A percentile compares a stretch with the other conserved stretches of the same genome.
Conservation (phyloP, 2,888 invertebrate species). For the Trissoscelio sp. region DNA sequence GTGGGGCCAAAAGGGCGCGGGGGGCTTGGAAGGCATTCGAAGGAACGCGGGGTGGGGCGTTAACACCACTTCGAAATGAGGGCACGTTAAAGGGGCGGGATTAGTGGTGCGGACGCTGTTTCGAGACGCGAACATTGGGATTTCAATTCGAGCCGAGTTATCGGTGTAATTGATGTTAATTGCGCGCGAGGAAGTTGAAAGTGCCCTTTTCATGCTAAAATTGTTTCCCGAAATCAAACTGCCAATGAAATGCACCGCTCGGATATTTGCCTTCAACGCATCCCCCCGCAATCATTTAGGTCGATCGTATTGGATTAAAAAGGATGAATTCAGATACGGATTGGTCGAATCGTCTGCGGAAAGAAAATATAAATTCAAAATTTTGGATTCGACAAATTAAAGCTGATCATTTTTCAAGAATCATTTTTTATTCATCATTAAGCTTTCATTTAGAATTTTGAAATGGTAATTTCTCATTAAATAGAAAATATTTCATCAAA, state of each 20-base stretch:
- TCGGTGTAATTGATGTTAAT: conserved; percentile 56
- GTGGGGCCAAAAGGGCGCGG: conserved; percentile 14
- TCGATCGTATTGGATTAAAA: no score
- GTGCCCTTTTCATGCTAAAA: not conserved
- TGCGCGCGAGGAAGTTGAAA: conserved; percentile 4
- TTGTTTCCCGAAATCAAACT: not conserved
- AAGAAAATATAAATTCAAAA: no score
- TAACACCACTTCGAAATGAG: conserved; percentile 46
- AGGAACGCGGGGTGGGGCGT: conserved; percentile 22
- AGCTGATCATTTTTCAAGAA: no score
- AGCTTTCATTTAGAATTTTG: no score
- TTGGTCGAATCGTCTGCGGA: no score
- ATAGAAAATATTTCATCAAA: no score
- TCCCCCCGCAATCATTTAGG: no score
- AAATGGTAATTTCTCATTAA: no score
- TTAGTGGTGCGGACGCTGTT: conserved; percentile 40
- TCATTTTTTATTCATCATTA: no score
- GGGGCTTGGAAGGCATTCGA: conserved; percentile 1
- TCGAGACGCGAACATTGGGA: conserved; percentile 37
- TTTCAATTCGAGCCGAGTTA: conserved; percentile 35
- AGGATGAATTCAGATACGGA: no score
- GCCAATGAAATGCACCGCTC: not conserved
- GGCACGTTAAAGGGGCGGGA: conserved; percentile 44
- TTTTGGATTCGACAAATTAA: no score
- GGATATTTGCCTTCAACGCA: no score